Evolutionary conservation across 2,113 vertebrate species (phyloP).

Genomic region (Felis catus): F.catus_Fca126_mat1.0 CM031412.1:205374001-205374500

Average conservation of each 20-base stretch:
- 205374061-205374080: background rate
- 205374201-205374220: background rate
- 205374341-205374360: constrained; percentile 92
- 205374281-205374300: constrained; percentile 86
- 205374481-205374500: background rate
- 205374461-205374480: constrained; percentile 91
- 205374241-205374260: constrained; percentile 90
- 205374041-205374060: background rate
- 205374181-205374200: background rate
- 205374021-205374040: constrained; percentile 2
- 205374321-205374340: constrained; percentile 92
- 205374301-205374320: constrained; percentile 90
- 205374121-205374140: background rate
- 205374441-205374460: constrained; percentile 94
- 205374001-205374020: constrained; percentile 12
- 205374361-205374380: constrained; percentile 94
- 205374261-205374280: constrained; percentile 81
- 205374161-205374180: background rate
- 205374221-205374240: constrained; percentile 87
- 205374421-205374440: constrained; percentile 91
- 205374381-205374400: constrained; percentile 92
- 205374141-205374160: background rate
- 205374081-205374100: background rate
- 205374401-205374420: constrained; percentile 89
- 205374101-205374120: background rate